Evolutionary conservation across 23 tunicate species (phyloP), one percentile per base, ranked within the genome.

Genomic region (Halocynthia roretzi): DNA sequence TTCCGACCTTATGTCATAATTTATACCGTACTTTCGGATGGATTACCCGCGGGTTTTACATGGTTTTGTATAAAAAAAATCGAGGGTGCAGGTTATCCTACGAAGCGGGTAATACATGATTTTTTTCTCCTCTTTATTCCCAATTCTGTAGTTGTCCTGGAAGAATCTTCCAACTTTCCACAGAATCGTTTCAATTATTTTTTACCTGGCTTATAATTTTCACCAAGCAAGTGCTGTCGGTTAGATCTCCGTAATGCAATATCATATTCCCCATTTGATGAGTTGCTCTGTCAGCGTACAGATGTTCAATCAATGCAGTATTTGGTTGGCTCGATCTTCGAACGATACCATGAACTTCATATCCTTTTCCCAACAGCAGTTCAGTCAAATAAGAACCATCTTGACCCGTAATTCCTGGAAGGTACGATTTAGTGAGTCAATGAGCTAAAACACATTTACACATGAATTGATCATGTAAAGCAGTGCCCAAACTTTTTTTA

Each of bases 331-430:
- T 85, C 0, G 99, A 93, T 48, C 99, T 80, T 20, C 99, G 83
- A 12, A 96, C 84, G 9, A 96, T 96, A 7, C 99, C 99, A 75
- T 96, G 99, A 11, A 96, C 99, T 54, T 80, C 85, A 68, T 96
- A 96, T 6, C 90, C 96, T 67, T 96, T 85, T 64, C 81, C 93
- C 21, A 96, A 23, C 14, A 96, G 72, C 6, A 96, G 62, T 77
- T 96, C 99, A 50, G 96, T 95, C 58, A 96, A 76, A 67, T 96
- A 96, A 4, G 96, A 89, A 6, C 99, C 99, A 82, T 96, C 99
- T 74, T 96, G 99, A 6, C 99, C 99, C 51, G 99, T 96, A 6
- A 96, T 96, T 8, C 98, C 98, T 86, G 52, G 8, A 71, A 82
- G 50, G 56, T 50, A 74, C 1, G 62, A 17, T 19, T 15, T 4